Evolutionary conservation across 2,113 vertebrate species (phyloP), one percentile per base, ranked within the genome.

Genomic region (Pachycephala philippinensis): DNA sequence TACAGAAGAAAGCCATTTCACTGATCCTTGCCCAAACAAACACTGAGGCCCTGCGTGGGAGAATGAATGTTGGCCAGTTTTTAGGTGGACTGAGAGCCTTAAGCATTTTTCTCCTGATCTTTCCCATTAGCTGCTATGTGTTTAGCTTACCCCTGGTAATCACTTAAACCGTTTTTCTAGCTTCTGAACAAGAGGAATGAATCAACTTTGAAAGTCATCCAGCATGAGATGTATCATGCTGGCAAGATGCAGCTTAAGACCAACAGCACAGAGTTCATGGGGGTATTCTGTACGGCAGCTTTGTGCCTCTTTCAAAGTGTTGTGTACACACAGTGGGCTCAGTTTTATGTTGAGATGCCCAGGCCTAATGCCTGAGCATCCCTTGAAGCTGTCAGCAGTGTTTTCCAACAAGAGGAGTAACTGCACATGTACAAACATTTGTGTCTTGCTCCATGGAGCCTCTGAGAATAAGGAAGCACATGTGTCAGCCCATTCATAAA

Each of bases 121-220:
- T 93, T 96, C 64, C 60, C 79, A 84, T 92, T 92, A 93, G 76
- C 68, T 94, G 76, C 71, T 94, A 64, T 96, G 95, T 97, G 95
- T 93, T 93, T 87, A 94, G 93, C 88, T 96, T 86, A 78, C 64
- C 57, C 70, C 52, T 76, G 60, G 52, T 92, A 95, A 92, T 96
- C 88, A 42, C 85, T 93, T 94, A 84, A 94, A 92, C 72, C 4
- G 0, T 88, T 94, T 95, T 86, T 87, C 35, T 63, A 95, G 95
- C 75, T 87, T 80, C 56, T 44, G 54, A 83, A 11, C 81, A 70
- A 50, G 75, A 85, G 66, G 45, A 74, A 35, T 54, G 50, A 91
- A 54, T 83, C 75, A 56, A 39, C 79, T 94, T 81, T 81, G 93
- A 92, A 95, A 95, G 95, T 92, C 83, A 90, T 93, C 82, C 92